phyloP scores from a whole-genome alignment of 2,113 vertebrate species.

The Perca schrenkii region DNA sequence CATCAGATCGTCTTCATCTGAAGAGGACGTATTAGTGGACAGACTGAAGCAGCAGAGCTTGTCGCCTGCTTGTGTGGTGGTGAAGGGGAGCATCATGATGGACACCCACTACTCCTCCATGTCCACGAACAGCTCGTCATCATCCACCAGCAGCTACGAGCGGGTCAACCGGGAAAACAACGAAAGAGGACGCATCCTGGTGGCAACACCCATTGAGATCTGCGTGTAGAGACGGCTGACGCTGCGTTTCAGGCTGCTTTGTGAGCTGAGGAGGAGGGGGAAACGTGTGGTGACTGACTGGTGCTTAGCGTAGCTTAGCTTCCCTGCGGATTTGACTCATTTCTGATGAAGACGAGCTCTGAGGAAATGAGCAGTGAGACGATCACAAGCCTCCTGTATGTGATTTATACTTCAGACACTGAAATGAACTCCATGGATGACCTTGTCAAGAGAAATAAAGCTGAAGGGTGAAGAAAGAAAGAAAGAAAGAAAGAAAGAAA shows the following conservation, averaged over 20 bases:
- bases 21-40: slow-evolving; percentile 82
- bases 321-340: slow-evolving; percentile 33
- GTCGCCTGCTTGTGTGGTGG: slow-evolving; percentile 63
- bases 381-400: slow-evolving; percentile 29
- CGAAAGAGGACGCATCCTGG: slow-evolving; percentile 78
- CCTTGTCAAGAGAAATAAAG: slow-evolving; percentile 1
- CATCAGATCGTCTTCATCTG: slow-evolving; percentile 79
- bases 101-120: slow-evolving; percentile 79
- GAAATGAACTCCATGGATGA: slow-evolving; percentile 2
- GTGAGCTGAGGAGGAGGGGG: slow-evolving; percentile 17
- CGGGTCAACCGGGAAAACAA: slow-evolving; percentile 79
- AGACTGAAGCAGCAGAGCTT: slow-evolving; percentile 85
- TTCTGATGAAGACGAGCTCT: slow-evolving; percentile 69
- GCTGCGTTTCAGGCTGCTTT: not conserved
- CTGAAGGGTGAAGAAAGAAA: not conserved
- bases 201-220: slow-evolving; percentile 86
- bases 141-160: slow-evolving; percentile 82
- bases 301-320: slow-evolving; percentile 21
- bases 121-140: slow-evolving; percentile 77
- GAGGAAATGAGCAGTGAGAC: slow-evolving; percentile 62
- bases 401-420: slow-evolving; percentile 32
- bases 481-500: slow-evolving; percentile 7
- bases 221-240: slow-evolving; percentile 76
- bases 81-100: slow-evolving; percentile 75
- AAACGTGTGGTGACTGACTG: not conserved